Percentiles rank a stretch among this genome's conserved stretches.
Evolutionary conservation across 2,888 invertebrate species (phyloP).

Genomic region (Oegoconia quadripuncta): DNA sequence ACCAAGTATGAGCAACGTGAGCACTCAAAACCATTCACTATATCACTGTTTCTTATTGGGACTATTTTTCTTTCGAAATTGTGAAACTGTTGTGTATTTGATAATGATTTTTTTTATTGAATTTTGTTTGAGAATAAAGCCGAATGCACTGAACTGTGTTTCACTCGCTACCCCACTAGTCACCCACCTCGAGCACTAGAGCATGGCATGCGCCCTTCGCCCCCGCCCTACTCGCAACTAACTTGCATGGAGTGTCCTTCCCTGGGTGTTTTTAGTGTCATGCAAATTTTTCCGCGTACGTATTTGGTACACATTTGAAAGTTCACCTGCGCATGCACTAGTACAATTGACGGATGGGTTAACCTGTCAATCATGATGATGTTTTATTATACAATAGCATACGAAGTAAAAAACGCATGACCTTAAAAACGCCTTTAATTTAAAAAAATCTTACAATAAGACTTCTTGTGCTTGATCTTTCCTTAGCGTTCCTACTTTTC

Average conservation of each 20-base stretch:
- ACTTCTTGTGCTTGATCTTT: too few relatives aligned
- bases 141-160: conserved; percentile 75
- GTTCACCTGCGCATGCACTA: too few relatives aligned
- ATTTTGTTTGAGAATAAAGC: conserved; percentile 69
- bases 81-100: conserved; percentile 42
- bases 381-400: too few relatives aligned
- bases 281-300: conserved; percentile 24
- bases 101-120: conserved; percentile 49
- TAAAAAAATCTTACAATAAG: too few relatives aligned
- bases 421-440: too few relatives aligned
- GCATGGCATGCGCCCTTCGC: conserved; percentile 64
- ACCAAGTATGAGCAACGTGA: conserved; percentile 35
- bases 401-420: too few relatives aligned
- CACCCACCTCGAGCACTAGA: conserved; percentile 60
- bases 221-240: too few relatives aligned
- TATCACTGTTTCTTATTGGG: conserved; percentile 49
- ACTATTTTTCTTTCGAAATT: conserved; percentile 54
- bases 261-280: conserved; percentile 22
- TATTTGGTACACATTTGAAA: too few relatives aligned
- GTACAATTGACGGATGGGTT: too few relatives aligned
- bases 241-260: conserved; percentile 57
- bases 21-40: conserved; percentile 56
- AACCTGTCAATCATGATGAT: too few relatives aligned
- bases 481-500: too few relatives aligned
- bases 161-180: conserved; percentile 66